Evolutionary conservation across 2,797 vertebrate genomes (phyloP).

Genomic region (Sarcophilus harrisii): DNA sequence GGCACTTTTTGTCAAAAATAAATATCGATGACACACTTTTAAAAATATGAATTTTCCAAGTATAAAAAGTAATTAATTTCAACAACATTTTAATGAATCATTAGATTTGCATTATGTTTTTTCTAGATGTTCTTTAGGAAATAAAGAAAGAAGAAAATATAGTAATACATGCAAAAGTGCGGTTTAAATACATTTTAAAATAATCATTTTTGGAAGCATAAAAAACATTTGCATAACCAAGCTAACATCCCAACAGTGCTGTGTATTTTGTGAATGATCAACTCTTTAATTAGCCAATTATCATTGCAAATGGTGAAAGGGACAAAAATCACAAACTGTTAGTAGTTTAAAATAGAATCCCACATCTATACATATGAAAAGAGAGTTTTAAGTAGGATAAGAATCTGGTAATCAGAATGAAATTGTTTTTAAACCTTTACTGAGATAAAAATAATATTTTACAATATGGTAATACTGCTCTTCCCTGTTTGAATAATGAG

Average conservation of each 20-base stretch:
- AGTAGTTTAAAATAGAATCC: constrained; percentile 78
- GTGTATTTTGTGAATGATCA: constrained; percentile 76
- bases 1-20: constrained; percentile 62
- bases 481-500: constrained; percentile 61
- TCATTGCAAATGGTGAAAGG: constrained; percentile 79
- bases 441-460: constrained; percentile 71
- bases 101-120: constrained; percentile 6
- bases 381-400: constrained; percentile 64
- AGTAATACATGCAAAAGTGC: constrained; percentile 52
- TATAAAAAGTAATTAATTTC: constrained; percentile 68
- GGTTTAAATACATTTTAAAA: constrained; percentile 47
- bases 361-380: constrained; percentile 69
- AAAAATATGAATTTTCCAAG: constrained; percentile 49
- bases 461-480: constrained; percentile 62
- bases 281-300: constrained; percentile 79
- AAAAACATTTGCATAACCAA: constrained; percentile 75
- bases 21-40: constrained; percentile 50
- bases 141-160: constrained; percentile 60
- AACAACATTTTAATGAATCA: constrained; percentile 22
- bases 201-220: constrained; percentile 68
- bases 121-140: constrained; percentile 69
- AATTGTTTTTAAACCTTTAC: constrained; percentile 70
- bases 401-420: constrained; percentile 60
- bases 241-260: constrained; percentile 70
- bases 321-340: constrained; percentile 80